Percentiles rank a stretch among this genome's conserved stretches.
Evolutionary conservation across 2,113 vertebrate species (phyloP).

Genomic region (Agapornis roseicollis): DNA sequence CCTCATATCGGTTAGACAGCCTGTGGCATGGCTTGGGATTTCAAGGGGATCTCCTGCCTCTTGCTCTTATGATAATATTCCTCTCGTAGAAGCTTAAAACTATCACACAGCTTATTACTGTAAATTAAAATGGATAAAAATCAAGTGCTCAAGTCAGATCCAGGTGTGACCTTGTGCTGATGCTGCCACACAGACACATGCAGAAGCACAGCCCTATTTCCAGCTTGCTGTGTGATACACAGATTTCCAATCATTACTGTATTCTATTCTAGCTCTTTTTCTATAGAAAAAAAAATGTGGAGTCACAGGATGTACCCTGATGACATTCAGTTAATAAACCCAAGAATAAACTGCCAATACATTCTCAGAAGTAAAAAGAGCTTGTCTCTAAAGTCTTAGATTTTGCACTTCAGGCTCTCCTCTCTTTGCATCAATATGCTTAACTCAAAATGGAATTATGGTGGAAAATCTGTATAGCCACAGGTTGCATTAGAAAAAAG

Average conservation of each 20-base stretch:
- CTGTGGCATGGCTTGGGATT: neutral
- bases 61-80: neutral
- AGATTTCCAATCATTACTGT: neutral
- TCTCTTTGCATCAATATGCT: neutral
- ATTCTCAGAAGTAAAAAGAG: neutral
- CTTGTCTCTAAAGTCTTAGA: neutral
- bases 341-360: neutral
- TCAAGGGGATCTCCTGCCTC: neutral
- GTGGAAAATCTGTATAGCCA: neutral
- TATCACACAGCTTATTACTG: neutral
- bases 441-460: neutral
- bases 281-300: neutral
- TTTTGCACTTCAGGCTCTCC: neutral
- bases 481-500: neutral
- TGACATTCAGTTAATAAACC: neutral
- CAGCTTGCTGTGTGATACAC: neutral
- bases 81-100: neutral
- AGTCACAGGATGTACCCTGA: neutral
- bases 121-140: neutral
- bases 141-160: neutral
- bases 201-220: neutral
- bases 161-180: neutral
- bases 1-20: neutral
- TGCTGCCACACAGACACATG: neutral
- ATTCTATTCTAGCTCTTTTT: neutral